Evolutionary conservation across 2,113 vertebrate genomes (phyloP), one percentile per base, ranked within the genome.

Genomic region (Thunnus thynnus): DNA sequence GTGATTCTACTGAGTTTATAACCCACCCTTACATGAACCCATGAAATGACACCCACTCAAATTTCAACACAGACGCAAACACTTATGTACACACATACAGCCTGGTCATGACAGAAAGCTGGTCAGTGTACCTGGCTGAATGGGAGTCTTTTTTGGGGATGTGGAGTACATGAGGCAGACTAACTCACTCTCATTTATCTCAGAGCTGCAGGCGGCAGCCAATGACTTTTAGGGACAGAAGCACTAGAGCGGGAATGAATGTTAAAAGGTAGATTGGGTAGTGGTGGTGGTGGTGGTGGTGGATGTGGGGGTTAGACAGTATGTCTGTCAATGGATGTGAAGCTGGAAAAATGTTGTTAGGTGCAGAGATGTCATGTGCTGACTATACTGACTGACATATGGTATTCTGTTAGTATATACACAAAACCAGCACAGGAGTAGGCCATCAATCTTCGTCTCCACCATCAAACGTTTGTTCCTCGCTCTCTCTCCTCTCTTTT

Each of bases 101-200:
- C 48, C 3, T 4, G 8, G 18, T 61, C 8, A 32, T 14, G 36
- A 18, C 18, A 17, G n/a, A n/a, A 41, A 41, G 36, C 36, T 41
- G 36, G 36, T 41, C 36, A 9, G 36, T 41, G 2, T n/a, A 44
- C 44, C 51, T 48, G 41, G 25, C 13, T 51, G 10, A 11, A 47
- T 52, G 25, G n/a, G 27, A 13, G 30, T 65, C 2, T 61, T 17
- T n/a, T 48, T 72, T 51, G 0, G 56, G 32, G 17, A 1, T 14
- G 8, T 47, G 17, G 54, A n/a, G 22, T 1, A 18, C 22, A 1
- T 10, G 11, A n/a, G 0, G 52, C 47, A 14, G 75, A 74, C 47
- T 57, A 12, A 46, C 63, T 64, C 22, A 20, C 51, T 70, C 58
- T 25, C 20, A 44, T 88, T 89, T 76, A 85, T 89, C 72, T 83